These are phyloP conservation scores for Xiphias gladius DNA, from an alignment of 2,113 vertebrate species.

Conservation along the genomic window DNA sequence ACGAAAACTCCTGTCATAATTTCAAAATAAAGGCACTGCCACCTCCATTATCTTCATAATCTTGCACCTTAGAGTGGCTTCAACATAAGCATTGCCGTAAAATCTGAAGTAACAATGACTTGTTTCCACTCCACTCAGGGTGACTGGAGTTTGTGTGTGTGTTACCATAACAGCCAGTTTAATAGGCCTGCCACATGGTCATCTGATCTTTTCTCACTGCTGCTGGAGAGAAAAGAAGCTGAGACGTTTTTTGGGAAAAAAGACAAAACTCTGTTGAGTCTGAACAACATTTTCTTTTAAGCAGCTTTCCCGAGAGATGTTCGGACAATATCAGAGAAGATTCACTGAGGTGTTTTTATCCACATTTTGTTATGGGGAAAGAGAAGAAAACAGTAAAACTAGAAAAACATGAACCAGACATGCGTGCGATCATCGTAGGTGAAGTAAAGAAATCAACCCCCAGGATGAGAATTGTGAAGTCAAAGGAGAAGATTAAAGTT, in stretches of 20 bases:
- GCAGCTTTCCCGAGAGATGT: constrained; percentile 13
- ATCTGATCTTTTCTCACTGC: constrained; percentile 12
- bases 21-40: constrained; percentile 1
- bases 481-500: constrained; percentile 37
- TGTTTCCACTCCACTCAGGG: background rate
- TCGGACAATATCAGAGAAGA: constrained; percentile 1
- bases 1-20: constrained; percentile 3
- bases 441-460: constrained; percentile 29
- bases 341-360: constrained; percentile 2
- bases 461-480: constrained; percentile 35
- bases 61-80: background rate
- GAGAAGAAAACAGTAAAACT: constrained; percentile 24
- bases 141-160: constrained; percentile 53
- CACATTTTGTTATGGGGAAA: constrained; percentile 25
- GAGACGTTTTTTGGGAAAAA: background rate
- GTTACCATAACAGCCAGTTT: constrained; percentile 72
- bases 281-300: background rate
- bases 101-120: background rate
- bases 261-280: background rate
- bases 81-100: background rate
- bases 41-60: constrained; percentile 2
- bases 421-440: constrained; percentile 29
- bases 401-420: constrained; percentile 14
- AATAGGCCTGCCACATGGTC: constrained; percentile 36
- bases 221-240: constrained; percentile 2